Evolutionary conservation across 2,113 vertebrate species (phyloP).

Genomic region (Aegotheles bennettii): DNA sequence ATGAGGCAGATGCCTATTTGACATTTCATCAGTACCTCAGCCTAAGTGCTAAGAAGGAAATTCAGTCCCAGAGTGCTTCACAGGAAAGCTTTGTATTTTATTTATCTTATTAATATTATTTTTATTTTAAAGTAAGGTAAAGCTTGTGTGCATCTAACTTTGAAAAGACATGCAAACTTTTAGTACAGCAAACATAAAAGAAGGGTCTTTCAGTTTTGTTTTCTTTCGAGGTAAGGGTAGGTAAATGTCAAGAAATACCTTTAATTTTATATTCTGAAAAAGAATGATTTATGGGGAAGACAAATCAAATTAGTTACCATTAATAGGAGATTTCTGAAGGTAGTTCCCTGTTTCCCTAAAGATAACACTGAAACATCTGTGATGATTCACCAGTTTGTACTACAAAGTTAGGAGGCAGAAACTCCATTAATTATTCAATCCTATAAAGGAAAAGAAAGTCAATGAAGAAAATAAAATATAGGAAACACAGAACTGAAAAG

Average conservation of each 20-base stretch:
- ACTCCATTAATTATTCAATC: not conserved
- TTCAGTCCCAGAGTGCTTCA: not conserved
- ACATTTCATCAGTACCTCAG: conserved; percentile 6
- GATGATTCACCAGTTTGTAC: conserved; percentile 35
- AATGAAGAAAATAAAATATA: not conserved
- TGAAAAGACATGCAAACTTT: conserved; percentile 19
- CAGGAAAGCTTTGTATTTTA: not conserved
- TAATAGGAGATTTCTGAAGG: conserved; percentile 23
- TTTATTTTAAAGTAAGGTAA: conserved; percentile 29
- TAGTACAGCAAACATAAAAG: conserved; percentile 40
- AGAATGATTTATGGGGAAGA: conserved; percentile 56
- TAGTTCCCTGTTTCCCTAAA: not conserved
- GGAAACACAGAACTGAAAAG: not conserved
- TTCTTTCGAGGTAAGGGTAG: conserved; percentile 10
- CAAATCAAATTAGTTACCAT: conserved; percentile 19
- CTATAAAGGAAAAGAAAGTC: not conserved
- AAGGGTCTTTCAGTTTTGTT: conserved; percentile 26
- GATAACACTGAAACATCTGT: conserved; percentile 15
- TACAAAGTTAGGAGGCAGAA: conserved; percentile 31
- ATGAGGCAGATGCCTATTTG: not conserved
- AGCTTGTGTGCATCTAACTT: not conserved
- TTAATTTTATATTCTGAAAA: conserved; percentile 60
- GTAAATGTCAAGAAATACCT: conserved; percentile 45
- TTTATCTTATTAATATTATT: not conserved
- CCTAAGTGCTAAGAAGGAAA: not conserved